Evolutionary conservation across 2,888 invertebrate species (phyloP).

Genomic region (Epistrophe grossulariae): DNA sequence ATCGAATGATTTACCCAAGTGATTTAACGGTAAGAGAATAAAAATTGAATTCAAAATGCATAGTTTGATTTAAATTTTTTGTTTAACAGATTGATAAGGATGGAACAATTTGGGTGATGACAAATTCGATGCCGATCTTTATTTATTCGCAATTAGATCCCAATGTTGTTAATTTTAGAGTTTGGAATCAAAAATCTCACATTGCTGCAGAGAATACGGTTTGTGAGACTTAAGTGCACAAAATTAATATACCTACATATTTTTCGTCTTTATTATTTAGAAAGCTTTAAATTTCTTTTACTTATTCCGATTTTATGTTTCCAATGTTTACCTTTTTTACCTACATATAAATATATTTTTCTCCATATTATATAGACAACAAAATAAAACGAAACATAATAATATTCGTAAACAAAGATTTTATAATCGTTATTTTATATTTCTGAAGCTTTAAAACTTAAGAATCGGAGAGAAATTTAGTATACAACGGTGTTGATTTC

Average conservation of each 20-base stretch:
- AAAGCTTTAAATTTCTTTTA: too few species aligned
- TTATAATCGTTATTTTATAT: too few species aligned
- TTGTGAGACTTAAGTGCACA: constrained; percentile 79
- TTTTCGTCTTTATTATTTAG: neutral
- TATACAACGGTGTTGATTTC: too few species aligned
- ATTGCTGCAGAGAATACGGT: constrained; percentile 84
- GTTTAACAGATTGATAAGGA: constrained; percentile 85
- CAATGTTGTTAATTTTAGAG: constrained; percentile 87
- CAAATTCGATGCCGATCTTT: constrained; percentile 88
- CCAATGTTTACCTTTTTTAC: too few species aligned
- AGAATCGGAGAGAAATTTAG: too few species aligned
- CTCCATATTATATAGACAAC: too few species aligned
- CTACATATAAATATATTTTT: too few species aligned
- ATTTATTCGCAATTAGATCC: constrained; percentile 87
- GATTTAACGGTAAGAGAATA: constrained; percentile 84
- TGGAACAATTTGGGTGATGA: constrained; percentile 88
- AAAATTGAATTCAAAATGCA: neutral
- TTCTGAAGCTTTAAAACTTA: too few species aligned
- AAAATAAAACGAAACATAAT: too few species aligned
- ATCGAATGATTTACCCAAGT: constrained; percentile 89
- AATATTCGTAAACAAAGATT: too few species aligned
- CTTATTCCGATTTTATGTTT: too few species aligned
- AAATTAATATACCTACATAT: neutral
- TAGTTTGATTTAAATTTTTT: neutral
- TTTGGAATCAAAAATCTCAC: constrained; percentile 85